Evolutionary conservation across 1,140 invertebrate species (phyloP), one percentile per base, ranked within the genome.

Genomic region (Brachionus calyciflorus): DNA sequence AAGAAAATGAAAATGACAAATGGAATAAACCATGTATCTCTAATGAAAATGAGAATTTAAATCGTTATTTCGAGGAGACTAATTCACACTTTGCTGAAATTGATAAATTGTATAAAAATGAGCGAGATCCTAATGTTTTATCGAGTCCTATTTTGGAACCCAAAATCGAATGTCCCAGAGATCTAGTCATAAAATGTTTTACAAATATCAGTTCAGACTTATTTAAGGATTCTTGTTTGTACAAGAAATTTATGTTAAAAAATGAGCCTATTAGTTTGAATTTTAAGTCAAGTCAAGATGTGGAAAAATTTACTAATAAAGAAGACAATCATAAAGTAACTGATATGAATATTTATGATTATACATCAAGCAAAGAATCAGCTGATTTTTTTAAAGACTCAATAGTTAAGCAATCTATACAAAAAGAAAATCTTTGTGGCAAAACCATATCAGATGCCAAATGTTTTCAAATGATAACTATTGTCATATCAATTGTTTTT

Each of bases 201-300:
- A 12, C 7, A 44, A n/a, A 44, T 37, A 17, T 17, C 12, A 9
- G 40, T n/a, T 37, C 21, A 4, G 21, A 44, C 19, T 24, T 44
- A 12, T n/a, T 44, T 5, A 65, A 44, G 19, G 44, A 26, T 65
- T 65, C 60, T 40, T 65, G 60, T 65, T 65, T 65, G 40, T 65
- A 65, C 14, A 17, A 24, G 12, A 65, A 44, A 44, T 21, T 65
- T 26, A 37, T 65, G 19, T 46, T 9, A 4, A 37, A 7, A 5
- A 7, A 65, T 44, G 6, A 9, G 14, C 9, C 19, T 1, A 65
- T n/a, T n/a, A n/a, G 37, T 10, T 12, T 37, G 12, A 37, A 60
- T 9, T 33, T 33, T 17, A 60, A 60, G 9, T 17, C n/a, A n/a
- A n/a, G n/a, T 9, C 55, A 60, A 60, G 28, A 19, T 19, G 30